phyloP scores from a whole-genome alignment of 2,888 invertebrate species.

The Gymnosoma rotundatum region DNA sequence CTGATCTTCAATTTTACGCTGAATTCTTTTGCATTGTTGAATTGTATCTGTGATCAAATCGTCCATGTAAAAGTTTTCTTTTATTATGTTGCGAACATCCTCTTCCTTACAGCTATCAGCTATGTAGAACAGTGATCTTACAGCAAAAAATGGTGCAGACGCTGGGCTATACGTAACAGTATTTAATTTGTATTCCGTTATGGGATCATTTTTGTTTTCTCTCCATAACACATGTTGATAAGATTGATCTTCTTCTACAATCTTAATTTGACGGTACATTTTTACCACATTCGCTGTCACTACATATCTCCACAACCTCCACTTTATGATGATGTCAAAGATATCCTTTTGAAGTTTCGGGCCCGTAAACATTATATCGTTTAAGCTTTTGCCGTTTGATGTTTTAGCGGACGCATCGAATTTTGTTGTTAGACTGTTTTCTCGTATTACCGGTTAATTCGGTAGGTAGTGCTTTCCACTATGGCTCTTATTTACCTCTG shows the following conservation, averaged over 20 bases:
- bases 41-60: too few species aligned
- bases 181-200: constrained; percentile 70
- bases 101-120: too few species aligned
- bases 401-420: constrained; percentile 50
- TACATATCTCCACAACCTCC: constrained; percentile 63
- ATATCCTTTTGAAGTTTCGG: constrained; percentile 56
- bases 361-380: constrained; percentile 72
- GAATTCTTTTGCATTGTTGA: too few species aligned
- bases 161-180: constrained; percentile 73
- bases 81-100: too few species aligned
- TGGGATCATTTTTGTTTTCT: constrained; percentile 46
- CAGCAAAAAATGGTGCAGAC: constrained; percentile 70
- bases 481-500: too few species aligned
- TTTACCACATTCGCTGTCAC: constrained; percentile 74
- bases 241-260: constrained; percentile 55
- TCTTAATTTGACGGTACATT: constrained; percentile 73
- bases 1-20: too few species aligned
- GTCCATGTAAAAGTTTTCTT: too few species aligned
- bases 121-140: too few species aligned
- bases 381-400: constrained; percentile 1
- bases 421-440: constrained; percentile 34
- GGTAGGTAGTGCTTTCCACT: too few species aligned
- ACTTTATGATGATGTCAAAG: constrained; percentile 71
- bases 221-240: constrained; percentile 74
- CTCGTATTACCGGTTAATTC: constrained; percentile 43